phyloP scores from a whole-genome alignment of 1,140 invertebrate genomes.

The Sitophilus oryzae region DNA sequence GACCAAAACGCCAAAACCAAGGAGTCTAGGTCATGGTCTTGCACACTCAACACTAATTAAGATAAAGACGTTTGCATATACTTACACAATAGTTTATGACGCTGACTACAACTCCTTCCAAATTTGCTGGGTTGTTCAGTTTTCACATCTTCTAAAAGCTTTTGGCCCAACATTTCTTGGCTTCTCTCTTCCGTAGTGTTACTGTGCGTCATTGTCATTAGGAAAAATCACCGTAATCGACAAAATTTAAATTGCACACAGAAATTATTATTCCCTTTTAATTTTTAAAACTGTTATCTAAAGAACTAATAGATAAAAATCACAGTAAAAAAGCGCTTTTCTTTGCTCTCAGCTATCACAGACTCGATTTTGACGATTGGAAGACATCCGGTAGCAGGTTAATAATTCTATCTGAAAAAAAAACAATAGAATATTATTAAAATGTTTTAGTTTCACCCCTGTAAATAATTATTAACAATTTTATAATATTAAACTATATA shows the following conservation, averaged over 20 bases:
- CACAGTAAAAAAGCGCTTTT: constrained; percentile 25
- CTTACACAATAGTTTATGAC: constrained; percentile 25
- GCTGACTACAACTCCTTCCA: constrained; percentile 14
- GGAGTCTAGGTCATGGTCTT: too few relatives aligned
- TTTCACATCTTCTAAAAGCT: constrained; percentile 26
- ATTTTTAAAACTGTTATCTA: neutral
- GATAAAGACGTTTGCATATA: too few relatives aligned
- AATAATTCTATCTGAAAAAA: constrained; percentile 3
- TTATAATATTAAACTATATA: too few relatives aligned
- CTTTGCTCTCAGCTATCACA: constrained; percentile 24
- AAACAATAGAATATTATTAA: neutral
- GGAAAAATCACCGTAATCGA: too few relatives aligned
- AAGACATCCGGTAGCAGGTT: neutral
- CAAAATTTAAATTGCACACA: too few relatives aligned
- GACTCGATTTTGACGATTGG: constrained; percentile 5
- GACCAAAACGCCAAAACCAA: too few relatives aligned
- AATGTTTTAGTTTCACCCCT: too few relatives aligned
- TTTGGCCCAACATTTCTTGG: constrained; percentile 21
- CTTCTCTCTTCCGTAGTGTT: constrained; percentile 8
- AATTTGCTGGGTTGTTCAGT: constrained; percentile 21
- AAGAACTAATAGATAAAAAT: constrained; percentile 18
- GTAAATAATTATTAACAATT: too few relatives aligned
- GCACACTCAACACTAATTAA: too few relatives aligned
- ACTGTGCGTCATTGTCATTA: constrained; percentile 8
- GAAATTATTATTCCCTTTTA: too few relatives aligned